Evolutionary conservation across 2,888 invertebrate genomes (phyloP).

Genomic region (Conus canariensis): DNA sequence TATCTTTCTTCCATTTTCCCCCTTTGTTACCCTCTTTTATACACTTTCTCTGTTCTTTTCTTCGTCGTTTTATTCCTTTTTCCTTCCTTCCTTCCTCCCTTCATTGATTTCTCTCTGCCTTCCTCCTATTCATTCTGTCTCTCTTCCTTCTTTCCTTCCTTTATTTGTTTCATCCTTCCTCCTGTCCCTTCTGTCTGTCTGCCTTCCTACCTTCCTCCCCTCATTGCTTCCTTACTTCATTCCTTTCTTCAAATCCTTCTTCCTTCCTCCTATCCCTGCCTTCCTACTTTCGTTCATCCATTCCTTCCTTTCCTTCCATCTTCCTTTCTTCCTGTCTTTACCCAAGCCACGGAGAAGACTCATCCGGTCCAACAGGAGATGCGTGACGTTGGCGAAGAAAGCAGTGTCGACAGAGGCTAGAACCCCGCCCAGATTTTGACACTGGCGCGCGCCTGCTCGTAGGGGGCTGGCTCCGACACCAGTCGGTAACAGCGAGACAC

Average conservation of each 20-base stretch:
- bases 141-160: too few species aligned
- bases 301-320: neutral
- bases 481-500: slow-evolving; percentile 64
- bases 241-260: neutral
- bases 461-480: slow-evolving; percentile 49
- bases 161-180: neutral
- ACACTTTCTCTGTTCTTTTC: too few species aligned
- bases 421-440: slow-evolving; percentile 54
- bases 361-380: slow-evolving; percentile 32
- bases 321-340: neutral
- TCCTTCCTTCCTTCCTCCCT: too few species aligned
- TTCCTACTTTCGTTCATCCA: neutral
- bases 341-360: slow-evolving; percentile 8
- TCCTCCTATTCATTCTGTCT: too few species aligned
- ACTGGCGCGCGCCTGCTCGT: slow-evolving; percentile 53
- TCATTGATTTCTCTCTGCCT: too few species aligned
- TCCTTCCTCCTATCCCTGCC: neutral
- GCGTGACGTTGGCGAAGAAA: slow-evolving; percentile 51
- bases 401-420: slow-evolving; percentile 45
- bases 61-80: too few species aligned
- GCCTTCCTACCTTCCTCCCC: neutral
- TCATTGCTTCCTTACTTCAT: neutral
- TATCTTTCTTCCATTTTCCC: neutral
- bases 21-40: too few species aligned
- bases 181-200: neutral